Evolutionary conservation across 2,113 vertebrate genomes (phyloP).

Genomic region (Antigone vipio): DNA sequence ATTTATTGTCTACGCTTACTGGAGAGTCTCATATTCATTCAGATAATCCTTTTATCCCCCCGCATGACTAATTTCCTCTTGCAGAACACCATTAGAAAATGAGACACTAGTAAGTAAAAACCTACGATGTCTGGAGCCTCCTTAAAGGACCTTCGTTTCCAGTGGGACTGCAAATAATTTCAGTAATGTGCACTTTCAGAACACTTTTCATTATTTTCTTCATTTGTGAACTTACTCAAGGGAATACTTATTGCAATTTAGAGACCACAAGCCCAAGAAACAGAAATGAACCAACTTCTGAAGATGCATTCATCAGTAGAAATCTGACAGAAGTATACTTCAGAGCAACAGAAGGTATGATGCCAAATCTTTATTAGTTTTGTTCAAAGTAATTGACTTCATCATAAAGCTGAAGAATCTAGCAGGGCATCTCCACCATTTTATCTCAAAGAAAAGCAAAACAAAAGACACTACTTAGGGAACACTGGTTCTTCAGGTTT

Average conservation of each 20-base stretch:
- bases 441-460: neutral
- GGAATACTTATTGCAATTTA: neutral
- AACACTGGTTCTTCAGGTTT: neutral
- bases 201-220: conserved; percentile 42
- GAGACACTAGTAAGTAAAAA: neutral
- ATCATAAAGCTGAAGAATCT: neutral
- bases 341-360: neutral
- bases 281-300: conserved; percentile 32
- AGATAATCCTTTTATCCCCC: conserved; percentile 13
- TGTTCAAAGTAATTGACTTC: neutral
- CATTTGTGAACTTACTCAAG: conserved; percentile 14
- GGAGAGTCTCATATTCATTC: neutral
- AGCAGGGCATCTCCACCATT: neutral
- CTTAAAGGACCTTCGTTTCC: conserved; percentile 21
- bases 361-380: neutral
- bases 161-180: conserved; percentile 41
- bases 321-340: neutral
- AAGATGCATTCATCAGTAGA: conserved; percentile 29
- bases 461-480: neutral
- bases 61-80: conserved; percentile 5
- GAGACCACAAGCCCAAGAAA: neutral
- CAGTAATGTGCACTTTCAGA: conserved; percentile 10
- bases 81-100: neutral
- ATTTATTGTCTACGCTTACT: conserved; percentile 1
- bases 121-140: neutral